These are phyloP conservation scores for Sipha flava DNA, from an alignment of 1,140 invertebrate species.

Conservation along the genomic window DNA sequence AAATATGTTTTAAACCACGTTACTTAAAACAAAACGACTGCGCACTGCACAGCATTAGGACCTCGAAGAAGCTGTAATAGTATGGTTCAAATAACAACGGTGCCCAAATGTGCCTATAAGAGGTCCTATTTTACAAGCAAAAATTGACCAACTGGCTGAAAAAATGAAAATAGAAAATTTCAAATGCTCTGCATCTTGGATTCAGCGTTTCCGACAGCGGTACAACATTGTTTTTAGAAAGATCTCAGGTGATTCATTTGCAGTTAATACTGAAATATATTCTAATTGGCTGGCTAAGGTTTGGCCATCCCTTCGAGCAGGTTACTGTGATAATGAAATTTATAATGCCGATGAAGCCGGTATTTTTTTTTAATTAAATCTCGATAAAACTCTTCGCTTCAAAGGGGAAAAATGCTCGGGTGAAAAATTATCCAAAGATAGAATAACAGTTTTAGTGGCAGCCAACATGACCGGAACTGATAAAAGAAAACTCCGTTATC, in stretches of 20 bases:
- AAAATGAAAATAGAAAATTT: too few species aligned
- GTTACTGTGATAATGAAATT: neutral
- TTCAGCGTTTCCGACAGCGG: too few species aligned
- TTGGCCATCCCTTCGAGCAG: too few species aligned
- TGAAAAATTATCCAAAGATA: constrained; percentile 43
- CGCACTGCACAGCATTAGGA: constrained; percentile 34
- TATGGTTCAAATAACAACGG: constrained; percentile 38
- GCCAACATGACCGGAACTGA: too few species aligned
- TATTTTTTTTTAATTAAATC: neutral
- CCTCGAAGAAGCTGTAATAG: constrained; percentile 41
- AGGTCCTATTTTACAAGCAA: too few species aligned
- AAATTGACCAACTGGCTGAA: too few species aligned
- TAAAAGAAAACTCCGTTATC: too few species aligned
- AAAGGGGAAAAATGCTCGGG: neutral
- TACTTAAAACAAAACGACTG: neutral
- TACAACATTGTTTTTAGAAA: neutral
- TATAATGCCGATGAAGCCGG: neutral
- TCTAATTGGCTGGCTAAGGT: too few species aligned
- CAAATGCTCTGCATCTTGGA: too few species aligned
- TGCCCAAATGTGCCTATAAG: constrained; percentile 40
- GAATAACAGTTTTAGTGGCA: constrained; percentile 43
- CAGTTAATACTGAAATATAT: too few species aligned
- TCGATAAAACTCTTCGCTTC: neutral
- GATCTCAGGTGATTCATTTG: neutral
- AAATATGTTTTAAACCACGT: neutral